phyloP scores from a whole-genome alignment of 2,113 vertebrate species.

The Salvelinus alpinus region DNA sequence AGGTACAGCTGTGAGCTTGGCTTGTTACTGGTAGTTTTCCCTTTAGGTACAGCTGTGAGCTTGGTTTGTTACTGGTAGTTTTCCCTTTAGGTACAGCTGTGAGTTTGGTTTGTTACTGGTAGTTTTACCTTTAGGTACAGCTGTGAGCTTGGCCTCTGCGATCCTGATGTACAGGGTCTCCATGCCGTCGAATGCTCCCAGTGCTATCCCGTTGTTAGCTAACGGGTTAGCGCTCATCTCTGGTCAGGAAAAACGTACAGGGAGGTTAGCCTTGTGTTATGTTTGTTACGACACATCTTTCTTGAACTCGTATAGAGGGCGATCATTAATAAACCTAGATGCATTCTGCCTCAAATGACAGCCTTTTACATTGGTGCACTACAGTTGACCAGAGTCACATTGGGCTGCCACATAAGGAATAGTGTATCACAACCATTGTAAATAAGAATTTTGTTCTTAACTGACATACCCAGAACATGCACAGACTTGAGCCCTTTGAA shows the following conservation, averaged over 20 bases:
- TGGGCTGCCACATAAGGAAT: too few species aligned
- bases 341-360: too few species aligned
- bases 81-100: background rate
- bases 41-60: too few species aligned
- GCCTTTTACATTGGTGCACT: too few species aligned
- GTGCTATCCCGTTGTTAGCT: conserved; percentile 86
- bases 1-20: too few species aligned
- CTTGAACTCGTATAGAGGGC: background rate
- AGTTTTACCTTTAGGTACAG: conserved; percentile 88
- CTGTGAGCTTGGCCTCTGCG: conserved; percentile 89
- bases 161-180: conserved; percentile 90
- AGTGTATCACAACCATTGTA: too few species aligned
- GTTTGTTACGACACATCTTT: too few species aligned
- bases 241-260: conserved; percentile 62
- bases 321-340: background rate
- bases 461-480: conserved; percentile 89
- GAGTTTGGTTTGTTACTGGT: background rate
- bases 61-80: too few species aligned
- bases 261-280: background rate
- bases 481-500: conserved; percentile 90
- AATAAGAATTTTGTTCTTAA: background rate
- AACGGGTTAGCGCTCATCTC: conserved; percentile 98
- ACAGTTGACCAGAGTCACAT: too few species aligned
- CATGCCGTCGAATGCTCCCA: conserved; percentile 90
- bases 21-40: too few species aligned